These are phyloP conservation scores for Micromesistius poutassou DNA, from an alignment of 2,797 vertebrate genomes.

Conservation along the genomic window DNA sequence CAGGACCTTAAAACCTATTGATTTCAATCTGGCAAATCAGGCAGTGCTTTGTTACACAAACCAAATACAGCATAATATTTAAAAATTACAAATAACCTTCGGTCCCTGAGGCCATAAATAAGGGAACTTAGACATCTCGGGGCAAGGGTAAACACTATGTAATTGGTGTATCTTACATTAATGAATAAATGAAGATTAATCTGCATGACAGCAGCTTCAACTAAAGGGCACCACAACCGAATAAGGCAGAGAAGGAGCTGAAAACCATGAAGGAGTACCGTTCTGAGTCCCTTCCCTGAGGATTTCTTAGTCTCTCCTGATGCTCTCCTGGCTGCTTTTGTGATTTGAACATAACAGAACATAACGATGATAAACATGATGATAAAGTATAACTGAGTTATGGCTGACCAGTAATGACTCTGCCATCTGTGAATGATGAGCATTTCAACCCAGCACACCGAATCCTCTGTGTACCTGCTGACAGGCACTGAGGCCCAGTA, in stretches of 20 bases:
- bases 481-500: slow-evolving; percentile 20
- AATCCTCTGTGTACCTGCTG: background rate
- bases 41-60: background rate
- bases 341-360: slow-evolving; percentile 50
- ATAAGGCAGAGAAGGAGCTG: slow-evolving; percentile 56
- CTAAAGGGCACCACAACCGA: slow-evolving; percentile 47
- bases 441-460: slow-evolving; percentile 13
- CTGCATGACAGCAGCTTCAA: slow-evolving; percentile 33
- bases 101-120: slow-evolving; percentile 62
- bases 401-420: slow-evolving; percentile 21
- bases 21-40: background rate
- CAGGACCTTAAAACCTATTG: background rate
- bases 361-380: slow-evolving; percentile 40
- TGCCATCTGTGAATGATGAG: slow-evolving; percentile 39
- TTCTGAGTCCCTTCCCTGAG: slow-evolving; percentile 43
- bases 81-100: slow-evolving; percentile 34
- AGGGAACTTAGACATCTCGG: slow-evolving; percentile 65
- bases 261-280: slow-evolving; percentile 49
- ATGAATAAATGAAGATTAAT: slow-evolving; percentile 5
- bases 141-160: slow-evolving; percentile 47
- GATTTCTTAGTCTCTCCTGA: slow-evolving; percentile 49
- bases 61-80: slow-evolving; percentile 23
- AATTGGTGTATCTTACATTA: slow-evolving; percentile 51
- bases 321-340: slow-evolving; percentile 44
- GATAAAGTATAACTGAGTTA: slow-evolving; percentile 45